phyloP scores from a whole-genome alignment of 1,140 invertebrate genomes.

The Ceratina calcarata region DNA sequence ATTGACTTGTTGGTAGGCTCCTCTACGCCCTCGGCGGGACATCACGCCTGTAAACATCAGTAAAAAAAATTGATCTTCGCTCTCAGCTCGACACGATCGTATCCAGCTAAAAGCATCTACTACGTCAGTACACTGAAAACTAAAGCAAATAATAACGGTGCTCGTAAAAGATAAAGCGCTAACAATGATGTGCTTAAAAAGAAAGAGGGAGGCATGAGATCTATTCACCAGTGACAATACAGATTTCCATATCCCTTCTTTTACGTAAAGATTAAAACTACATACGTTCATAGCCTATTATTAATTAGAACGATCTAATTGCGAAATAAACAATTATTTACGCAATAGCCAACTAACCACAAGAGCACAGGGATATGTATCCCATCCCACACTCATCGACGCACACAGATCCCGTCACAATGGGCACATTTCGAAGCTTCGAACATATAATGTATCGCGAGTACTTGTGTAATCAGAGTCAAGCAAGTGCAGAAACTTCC shows the following conservation, averaged over 20 bases:
- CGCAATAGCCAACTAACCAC: slow-evolving; percentile 8
- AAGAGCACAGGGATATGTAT: slow-evolving; percentile 16
- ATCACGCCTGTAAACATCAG: slow-evolving; percentile 75
- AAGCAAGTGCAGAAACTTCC: background rate
- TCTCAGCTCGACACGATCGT: background rate
- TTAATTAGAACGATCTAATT: no score
- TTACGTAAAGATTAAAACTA: background rate
- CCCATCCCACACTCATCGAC: slow-evolving; percentile 44
- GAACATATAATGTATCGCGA: background rate
- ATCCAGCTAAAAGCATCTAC: background rate
- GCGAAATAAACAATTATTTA: background rate
- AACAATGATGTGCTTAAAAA: slow-evolving; percentile 5
- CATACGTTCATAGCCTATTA: background rate
- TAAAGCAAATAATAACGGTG: background rate
- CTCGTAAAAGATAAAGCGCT: background rate
- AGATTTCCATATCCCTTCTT: slow-evolving; percentile 40
- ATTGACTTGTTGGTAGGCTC: slow-evolving; percentile 53
- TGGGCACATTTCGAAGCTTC: background rate
- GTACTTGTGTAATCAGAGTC: background rate
- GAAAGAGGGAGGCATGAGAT: background rate
- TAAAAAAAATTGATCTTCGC: background rate
- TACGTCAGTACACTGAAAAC: background rate
- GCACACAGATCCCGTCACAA: background rate
- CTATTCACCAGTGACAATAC: slow-evolving; percentile 17
- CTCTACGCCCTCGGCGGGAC: slow-evolving; percentile 69